Conservation (phyloP, 2,113 vertebrate genomes). For the Aegithalos caudatus region DNA sequence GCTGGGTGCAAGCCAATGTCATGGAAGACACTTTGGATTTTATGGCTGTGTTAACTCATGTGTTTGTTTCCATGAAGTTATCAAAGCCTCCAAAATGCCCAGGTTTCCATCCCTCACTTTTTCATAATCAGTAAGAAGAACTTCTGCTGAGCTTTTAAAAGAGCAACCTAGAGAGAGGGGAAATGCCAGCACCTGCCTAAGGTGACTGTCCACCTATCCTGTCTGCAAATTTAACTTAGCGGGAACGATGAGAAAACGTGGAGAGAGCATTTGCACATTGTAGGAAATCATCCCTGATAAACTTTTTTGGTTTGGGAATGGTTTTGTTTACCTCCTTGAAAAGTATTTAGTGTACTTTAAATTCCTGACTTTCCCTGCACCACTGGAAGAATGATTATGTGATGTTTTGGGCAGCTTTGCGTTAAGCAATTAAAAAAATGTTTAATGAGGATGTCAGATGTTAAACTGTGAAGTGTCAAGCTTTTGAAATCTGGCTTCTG, state of each 20-base stretch:
- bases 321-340: neutral
- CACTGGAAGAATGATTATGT: neutral
- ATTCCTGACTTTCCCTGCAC: neutral
- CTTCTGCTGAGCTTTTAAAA: neutral
- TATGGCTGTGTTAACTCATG: neutral
- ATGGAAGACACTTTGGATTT: neutral
- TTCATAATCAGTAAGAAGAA: neutral
- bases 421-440: neutral
- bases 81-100: neutral
- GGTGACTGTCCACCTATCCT: neutral
- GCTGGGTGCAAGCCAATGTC: neutral
- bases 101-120: neutral
- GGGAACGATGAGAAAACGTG: neutral
- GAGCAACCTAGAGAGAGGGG: neutral
- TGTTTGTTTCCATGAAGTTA: neutral
- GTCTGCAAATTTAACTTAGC: neutral
- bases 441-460: constrained; percentile 17
- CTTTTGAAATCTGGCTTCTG: neutral
- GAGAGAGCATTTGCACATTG: neutral
- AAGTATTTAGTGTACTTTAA: neutral
- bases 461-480: neutral
- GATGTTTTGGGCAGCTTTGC: neutral
- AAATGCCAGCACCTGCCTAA: neutral
- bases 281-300: neutral
- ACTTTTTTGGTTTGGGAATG: neutral